A percentile compares a stretch with the other conserved stretches of the same genome.
Conservation (phyloP, 2,797 vertebrate species). For the Gymnothorax javanicus region DNA sequence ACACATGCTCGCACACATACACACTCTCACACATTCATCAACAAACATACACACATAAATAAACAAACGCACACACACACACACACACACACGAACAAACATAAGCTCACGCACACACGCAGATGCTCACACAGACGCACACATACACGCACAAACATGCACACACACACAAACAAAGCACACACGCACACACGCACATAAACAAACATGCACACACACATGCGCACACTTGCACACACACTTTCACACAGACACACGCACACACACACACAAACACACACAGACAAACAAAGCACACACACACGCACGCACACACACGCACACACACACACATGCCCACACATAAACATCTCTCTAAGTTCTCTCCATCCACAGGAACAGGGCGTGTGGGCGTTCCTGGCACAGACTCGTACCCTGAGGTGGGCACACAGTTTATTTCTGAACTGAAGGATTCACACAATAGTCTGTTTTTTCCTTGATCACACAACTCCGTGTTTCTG, state of each 20-base stretch:
- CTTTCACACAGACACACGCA: neutral
- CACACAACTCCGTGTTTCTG: neutral
- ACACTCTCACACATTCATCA: neutral
- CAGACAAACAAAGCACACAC: slow-evolving; percentile 1
- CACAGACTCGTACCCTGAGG: neutral
- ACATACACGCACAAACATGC: neutral
- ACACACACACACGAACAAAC: neutral
- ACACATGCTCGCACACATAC: neutral
- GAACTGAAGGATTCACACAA: slow-evolving; percentile 13
- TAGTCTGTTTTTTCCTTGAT: neutral
- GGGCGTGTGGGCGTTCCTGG: neutral
- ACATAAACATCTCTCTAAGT: neutral
- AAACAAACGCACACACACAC: neutral
- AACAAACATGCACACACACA: slow-evolving; percentile 14
- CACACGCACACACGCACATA: slow-evolving; percentile 8
- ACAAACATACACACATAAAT: slow-evolving; percentile 2
- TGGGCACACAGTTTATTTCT: neutral
- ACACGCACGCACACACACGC: too few relatives aligned
- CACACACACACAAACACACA: neutral
- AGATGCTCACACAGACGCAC: neutral
- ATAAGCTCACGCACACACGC: slow-evolving; percentile 18
- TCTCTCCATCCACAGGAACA: neutral
- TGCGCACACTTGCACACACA: slow-evolving; percentile 6
- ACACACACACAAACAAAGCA: neutral
- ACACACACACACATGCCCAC: slow-evolving; percentile 5